Conservation (phyloP, 2,888 invertebrate species). For the Athrips mouffetella region DNA sequence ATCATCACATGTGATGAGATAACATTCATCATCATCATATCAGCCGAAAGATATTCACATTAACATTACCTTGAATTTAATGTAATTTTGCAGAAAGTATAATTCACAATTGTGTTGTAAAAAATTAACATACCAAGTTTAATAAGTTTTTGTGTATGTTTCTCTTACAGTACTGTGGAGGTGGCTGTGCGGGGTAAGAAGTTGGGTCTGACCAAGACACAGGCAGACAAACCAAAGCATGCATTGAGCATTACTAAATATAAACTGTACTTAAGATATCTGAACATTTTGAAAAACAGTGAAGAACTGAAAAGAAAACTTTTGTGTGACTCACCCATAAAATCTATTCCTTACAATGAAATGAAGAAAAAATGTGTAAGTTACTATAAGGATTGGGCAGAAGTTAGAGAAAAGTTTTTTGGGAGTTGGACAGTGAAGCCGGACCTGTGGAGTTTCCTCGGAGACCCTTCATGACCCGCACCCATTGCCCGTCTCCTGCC, state of each 20-base stretch:
- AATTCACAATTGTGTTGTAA: too few species aligned
- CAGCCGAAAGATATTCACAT: too few species aligned
- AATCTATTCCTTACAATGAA: slow-evolving; percentile 49
- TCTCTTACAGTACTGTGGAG: slow-evolving; percentile 77
- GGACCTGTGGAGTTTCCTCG: slow-evolving; percentile 66
- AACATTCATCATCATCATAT: too few species aligned
- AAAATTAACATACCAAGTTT: too few species aligned
- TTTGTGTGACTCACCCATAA: slow-evolving; percentile 28
- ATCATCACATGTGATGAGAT: too few species aligned
- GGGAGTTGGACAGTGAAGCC: slow-evolving; percentile 78
- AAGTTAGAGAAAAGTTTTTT: slow-evolving; percentile 68
- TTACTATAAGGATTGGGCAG: slow-evolving; percentile 55
- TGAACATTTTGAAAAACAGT: slow-evolving; percentile 51
- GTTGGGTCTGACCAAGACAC: slow-evolving; percentile 87
- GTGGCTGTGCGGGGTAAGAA: slow-evolving; percentile 87
- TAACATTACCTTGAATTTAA: too few species aligned
- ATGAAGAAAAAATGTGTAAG: slow-evolving; percentile 55
- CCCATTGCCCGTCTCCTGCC: too few species aligned
- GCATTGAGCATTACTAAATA: slow-evolving; percentile 77
- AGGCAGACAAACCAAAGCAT: slow-evolving; percentile 50
- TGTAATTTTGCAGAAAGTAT: too few species aligned
- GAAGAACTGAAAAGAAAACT: slow-evolving; percentile 35
- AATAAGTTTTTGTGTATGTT: too few species aligned
- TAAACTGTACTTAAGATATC: slow-evolving; percentile 69
- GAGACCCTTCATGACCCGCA: too few species aligned